A percentile compares a stretch with the other conserved stretches of the same genome.
Evolutionary conservation across 2,113 vertebrate genomes (phyloP).

Genomic region (Antechinus stuartii): DNA sequence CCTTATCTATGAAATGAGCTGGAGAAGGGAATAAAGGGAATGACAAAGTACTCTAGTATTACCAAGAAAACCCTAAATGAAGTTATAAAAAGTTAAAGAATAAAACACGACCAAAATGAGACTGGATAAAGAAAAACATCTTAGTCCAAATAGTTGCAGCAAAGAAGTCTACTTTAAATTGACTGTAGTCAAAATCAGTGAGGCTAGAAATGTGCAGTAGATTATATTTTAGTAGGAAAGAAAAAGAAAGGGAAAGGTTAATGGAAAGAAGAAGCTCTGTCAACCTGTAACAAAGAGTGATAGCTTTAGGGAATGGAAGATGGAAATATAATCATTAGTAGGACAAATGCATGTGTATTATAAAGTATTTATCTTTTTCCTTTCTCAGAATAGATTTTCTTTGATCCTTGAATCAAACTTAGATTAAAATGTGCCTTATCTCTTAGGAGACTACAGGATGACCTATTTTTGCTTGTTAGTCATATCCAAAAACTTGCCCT

Average conservation of each 20-base stretch:
- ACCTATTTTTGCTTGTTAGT: slow-evolving; percentile 62
- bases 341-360: background rate
- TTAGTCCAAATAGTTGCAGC: background rate
- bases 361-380: background rate
- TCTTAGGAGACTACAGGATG: slow-evolving; percentile 45
- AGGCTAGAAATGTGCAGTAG: background rate
- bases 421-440: slow-evolving; percentile 11
- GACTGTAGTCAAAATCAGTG: slow-evolving; percentile 12
- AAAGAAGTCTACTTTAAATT: background rate
- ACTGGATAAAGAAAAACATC: slow-evolving; percentile 9
- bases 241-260: background rate
- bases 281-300: slow-evolving; percentile 5
- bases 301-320: slow-evolving; percentile 32
- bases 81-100: background rate
- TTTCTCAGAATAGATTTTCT: slow-evolving; percentile 58
- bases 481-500: slow-evolving; percentile 38
- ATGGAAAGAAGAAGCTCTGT: background rate
- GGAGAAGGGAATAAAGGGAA: background rate
- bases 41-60: background rate
- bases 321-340: slow-evolving; percentile 43
- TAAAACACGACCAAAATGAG: background rate
- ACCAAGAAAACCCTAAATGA: background rate
- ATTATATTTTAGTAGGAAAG: slow-evolving; percentile 26
- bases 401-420: slow-evolving; percentile 21
- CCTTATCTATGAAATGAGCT: background rate